phyloP scores from a whole-genome alignment of 1,140 invertebrate genomes.

The Diabrotica undecimpunctata region DNA sequence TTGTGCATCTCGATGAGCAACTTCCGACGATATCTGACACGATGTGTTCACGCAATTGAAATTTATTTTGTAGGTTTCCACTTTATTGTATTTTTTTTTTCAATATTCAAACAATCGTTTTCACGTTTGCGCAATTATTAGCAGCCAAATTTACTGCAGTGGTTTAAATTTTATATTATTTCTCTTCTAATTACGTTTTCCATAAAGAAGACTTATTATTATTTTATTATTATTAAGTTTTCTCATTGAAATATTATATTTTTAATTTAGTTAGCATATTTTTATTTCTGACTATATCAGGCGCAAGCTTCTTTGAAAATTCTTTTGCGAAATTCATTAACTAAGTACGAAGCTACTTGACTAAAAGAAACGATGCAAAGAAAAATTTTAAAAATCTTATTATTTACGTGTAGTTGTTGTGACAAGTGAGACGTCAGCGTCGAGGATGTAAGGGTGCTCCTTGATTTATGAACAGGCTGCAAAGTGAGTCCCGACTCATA shows the following conservation, averaged over 20 bases:
- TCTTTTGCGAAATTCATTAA: conserved; percentile 5
- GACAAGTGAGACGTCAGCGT: conserved; percentile 26
- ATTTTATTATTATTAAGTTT: background rate
- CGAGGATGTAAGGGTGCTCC: conserved; percentile 15
- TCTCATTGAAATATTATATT: background rate
- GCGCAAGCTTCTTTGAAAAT: background rate
- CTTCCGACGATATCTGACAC: too few species aligned
- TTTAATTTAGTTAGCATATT: background rate
- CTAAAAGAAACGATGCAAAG: conserved; percentile 26
- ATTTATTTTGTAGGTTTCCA: too few species aligned
- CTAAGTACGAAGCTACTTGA: conserved; percentile 28
- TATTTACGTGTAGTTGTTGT: conserved; percentile 36
- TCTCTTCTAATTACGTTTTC: background rate
- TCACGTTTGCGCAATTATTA: too few species aligned
- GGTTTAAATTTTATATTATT: background rate
- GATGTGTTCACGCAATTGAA: too few species aligned
- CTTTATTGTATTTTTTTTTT: too few species aligned
- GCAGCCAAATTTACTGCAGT: background rate
- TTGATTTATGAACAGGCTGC: conserved; percentile 39
- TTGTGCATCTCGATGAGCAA: too few species aligned
- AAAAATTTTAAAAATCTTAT: conserved; percentile 31
- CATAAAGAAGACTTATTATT: background rate
- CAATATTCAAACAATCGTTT: too few species aligned
- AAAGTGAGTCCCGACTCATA: conserved; percentile 38
- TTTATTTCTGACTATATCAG: too few species aligned